These are phyloP conservation scores for Cartodere bifasciata DNA, from an alignment of 2,888 invertebrate species.

Conservation along the genomic window DNA sequence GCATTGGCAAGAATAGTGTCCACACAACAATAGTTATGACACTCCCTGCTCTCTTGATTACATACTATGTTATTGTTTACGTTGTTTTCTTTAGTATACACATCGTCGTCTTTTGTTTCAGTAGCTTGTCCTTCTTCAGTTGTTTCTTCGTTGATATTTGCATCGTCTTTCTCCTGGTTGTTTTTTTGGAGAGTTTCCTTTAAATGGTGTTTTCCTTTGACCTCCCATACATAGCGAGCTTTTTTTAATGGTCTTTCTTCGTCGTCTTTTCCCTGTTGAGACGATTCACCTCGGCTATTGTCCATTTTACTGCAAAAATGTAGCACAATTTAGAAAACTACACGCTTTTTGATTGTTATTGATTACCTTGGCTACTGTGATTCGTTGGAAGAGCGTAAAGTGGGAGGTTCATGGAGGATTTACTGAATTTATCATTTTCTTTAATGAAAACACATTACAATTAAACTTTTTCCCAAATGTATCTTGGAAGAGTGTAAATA, in stretches of 20 bases:
- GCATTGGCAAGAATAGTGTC: conserved; percentile 23
- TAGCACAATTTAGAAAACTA: too few relatives aligned
- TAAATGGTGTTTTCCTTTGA: conserved; percentile 50
- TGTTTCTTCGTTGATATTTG: conserved; percentile 27
- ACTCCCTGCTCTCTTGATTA: conserved; percentile 11
- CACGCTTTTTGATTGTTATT: too few relatives aligned
- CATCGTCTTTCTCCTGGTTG: conserved; percentile 8
- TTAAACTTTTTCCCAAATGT: too few relatives aligned
- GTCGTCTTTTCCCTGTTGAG: conserved; percentile 40
- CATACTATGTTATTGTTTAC: conserved; percentile 13
- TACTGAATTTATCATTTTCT: too few relatives aligned
- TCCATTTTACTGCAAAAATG: too few relatives aligned
- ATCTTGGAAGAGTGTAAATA: too few relatives aligned
- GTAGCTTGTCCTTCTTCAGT: conserved; percentile 25
- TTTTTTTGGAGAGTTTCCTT: conserved; percentile 33
- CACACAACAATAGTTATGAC: conserved; percentile 22
- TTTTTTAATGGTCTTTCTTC: conserved; percentile 50
- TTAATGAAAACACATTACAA: too few relatives aligned
- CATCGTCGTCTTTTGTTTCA: conserved; percentile 17
- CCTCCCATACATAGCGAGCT: conserved; percentile 54
- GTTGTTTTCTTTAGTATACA: conserved; percentile 8
- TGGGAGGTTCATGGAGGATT: too few relatives aligned
- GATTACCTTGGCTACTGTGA: too few relatives aligned
- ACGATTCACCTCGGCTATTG: conserved; percentile 41
- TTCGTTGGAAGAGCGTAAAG: too few relatives aligned